These are phyloP conservation scores for Malachius bipustulatus DNA, from an alignment of 2,888 invertebrate genomes.

Conservation along the genomic window DNA sequence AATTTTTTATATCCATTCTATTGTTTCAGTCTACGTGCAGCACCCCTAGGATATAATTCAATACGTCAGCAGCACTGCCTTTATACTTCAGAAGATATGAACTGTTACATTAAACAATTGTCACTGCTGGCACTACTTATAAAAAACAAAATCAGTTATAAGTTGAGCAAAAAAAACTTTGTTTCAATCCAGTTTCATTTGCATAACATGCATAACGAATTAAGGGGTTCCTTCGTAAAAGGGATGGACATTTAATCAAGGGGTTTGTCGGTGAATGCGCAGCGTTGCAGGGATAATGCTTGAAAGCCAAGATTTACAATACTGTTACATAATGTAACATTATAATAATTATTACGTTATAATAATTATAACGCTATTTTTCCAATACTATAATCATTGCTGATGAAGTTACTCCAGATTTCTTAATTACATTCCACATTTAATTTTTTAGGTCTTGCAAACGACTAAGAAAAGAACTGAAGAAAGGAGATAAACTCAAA, in stretches of 20 bases:
- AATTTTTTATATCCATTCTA: not conserved
- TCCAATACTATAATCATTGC: too few relatives aligned
- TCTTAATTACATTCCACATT: too few relatives aligned
- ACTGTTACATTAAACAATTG: conserved; percentile 25
- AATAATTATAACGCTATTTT: too few relatives aligned
- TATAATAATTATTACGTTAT: too few relatives aligned
- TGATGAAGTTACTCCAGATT: too few relatives aligned
- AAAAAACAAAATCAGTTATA: conserved; percentile 27
- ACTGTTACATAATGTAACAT: too few relatives aligned
- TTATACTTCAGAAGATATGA: conserved; percentile 19
- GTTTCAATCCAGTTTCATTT: conserved; percentile 24
- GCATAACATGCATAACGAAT: conserved; percentile 31
- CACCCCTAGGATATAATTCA: conserved; percentile 15
- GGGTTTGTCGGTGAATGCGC: conserved; percentile 5
- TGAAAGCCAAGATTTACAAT: too few relatives aligned
- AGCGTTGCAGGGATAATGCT: too few relatives aligned
- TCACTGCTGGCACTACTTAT: conserved; percentile 21
- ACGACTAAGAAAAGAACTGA: too few relatives aligned
- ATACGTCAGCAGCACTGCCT: conserved; percentile 19
- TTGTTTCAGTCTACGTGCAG: conserved; percentile 6
- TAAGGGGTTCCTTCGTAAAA: conserved; percentile 20
- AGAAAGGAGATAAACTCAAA: too few relatives aligned
- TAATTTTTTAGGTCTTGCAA: too few relatives aligned
- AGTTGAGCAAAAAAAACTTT: conserved; percentile 25
- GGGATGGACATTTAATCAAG: conserved; percentile 19